A percentile compares a stretch with the other conserved stretches of the same genome.
Conservation (phyloP, 53 echinoderm and acorn worm species). For the Holothuria scabra region DNA sequence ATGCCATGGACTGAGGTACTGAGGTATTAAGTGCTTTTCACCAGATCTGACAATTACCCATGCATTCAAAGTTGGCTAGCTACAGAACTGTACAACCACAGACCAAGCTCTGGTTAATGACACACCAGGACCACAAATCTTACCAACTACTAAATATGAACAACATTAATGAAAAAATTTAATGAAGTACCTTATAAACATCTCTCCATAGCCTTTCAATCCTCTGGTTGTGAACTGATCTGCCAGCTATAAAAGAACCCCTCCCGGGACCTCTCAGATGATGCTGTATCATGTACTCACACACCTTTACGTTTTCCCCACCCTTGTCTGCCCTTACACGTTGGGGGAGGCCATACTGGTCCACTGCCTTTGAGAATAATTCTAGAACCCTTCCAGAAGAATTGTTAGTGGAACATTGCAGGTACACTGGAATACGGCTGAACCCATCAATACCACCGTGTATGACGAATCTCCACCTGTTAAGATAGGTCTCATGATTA, state of each 20-base stretch:
- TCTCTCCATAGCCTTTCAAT: conserved; percentile 68
- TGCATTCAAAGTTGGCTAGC: too few relatives aligned
- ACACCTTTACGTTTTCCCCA: conserved; percentile 61
- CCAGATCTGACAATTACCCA: too few relatives aligned
- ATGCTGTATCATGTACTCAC: conserved; percentile 53
- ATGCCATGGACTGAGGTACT: too few relatives aligned
- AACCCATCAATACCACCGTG: conserved; percentile 77
- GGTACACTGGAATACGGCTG: conserved; percentile 57
- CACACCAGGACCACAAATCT: too few relatives aligned
- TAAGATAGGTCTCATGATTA: too few relatives aligned
- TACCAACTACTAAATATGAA: too few relatives aligned
- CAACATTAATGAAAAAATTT: too few relatives aligned
- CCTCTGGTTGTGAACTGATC: conserved; percentile 73
- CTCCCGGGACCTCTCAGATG: conserved; percentile 55
- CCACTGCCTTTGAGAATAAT: conserved; percentile 36
- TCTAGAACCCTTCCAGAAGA: conserved; percentile 12
- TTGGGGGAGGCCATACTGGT: conserved; percentile 61
- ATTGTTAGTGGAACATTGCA: conserved; percentile 65
- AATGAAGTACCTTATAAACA: conserved; percentile 25
- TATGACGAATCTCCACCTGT: conserved; percentile 72
- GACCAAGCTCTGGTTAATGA: too few relatives aligned
- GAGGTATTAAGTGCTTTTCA: too few relatives aligned
- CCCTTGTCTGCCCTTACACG: conserved; percentile 62
- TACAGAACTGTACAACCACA: too few relatives aligned
- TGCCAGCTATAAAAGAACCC: conserved; percentile 63